Percentiles rank a stretch among this genome's conserved stretches.
Conservation (phyloP, 2,797 vertebrate genomes). For the Typhlichthys eigenmanni region DNA sequence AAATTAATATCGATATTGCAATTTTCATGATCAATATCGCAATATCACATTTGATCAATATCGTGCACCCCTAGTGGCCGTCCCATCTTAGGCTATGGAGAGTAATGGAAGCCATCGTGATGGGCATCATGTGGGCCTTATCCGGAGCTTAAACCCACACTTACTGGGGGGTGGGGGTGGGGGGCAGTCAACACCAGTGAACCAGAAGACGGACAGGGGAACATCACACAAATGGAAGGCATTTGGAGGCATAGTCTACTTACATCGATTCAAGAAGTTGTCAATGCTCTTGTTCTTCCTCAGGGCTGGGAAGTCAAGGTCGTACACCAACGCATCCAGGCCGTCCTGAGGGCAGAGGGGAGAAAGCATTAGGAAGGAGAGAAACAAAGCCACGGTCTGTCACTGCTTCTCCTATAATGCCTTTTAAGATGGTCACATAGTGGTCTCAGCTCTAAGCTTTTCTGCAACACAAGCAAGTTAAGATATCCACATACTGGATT, state of each 20-base stretch:
- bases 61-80: background rate
- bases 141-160: constrained; percentile 31
- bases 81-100: constrained; percentile 30
- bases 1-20: too few relatives aligned
- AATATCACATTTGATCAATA: too few relatives aligned
- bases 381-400: constrained; percentile 7
- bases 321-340: constrained; percentile 97
- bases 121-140: constrained; percentile 68
- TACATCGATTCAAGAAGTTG: constrained; percentile 99
- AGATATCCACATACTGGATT: constrained; percentile 17
- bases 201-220: constrained; percentile 26
- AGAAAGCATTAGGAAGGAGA: constrained; percentile 36
- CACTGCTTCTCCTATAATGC: background rate
- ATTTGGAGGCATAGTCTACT: constrained; percentile 70
- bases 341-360: constrained; percentile 82
- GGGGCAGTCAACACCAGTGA: constrained; percentile 31
- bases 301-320: constrained; percentile 98
- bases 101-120: constrained; percentile 50
- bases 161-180: constrained; percentile 10
- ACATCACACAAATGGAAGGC: constrained; percentile 13
- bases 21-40: too few relatives aligned
- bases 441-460: background rate
- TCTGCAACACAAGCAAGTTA: background rate
- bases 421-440: background rate
- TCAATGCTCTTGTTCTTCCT: constrained; percentile 99